Base-by-base conservation (phyloP, 2,797 vertebrate genomes). In the Microtus californicus region DNA sequence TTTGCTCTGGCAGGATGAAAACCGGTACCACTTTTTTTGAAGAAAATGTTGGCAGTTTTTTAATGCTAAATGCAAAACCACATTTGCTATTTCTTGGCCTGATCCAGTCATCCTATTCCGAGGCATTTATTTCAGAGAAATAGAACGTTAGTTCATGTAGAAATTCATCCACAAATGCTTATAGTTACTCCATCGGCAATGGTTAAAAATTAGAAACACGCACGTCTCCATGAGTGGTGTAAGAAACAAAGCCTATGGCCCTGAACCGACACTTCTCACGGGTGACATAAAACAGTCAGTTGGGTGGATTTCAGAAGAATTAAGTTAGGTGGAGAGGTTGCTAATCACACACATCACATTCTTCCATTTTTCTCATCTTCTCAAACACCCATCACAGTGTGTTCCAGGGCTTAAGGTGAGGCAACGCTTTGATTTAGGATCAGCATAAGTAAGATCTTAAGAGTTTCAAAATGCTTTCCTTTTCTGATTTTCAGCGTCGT, bases 61-160 rank as follows among this genome's bases (percentile, higher is more conserved):
- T 78, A 65, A 61, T 74, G 81, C 87, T 73, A 87, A 87, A 40
- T 87, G 37, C 8, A 78, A 93, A 91, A 83, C 65, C 11, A 29
- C 19, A n/a, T 54, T 91, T 89, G 56, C 11, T 48, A 59, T 10
- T 87, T 43, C 17, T 78, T 31, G 48, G 56, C 27, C 54, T 65
- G 56, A 59, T 21, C 29, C 27, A 96, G 31, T 17, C 51, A 29
- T 74, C 29, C 43, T 45, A 34, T 31, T 43, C 51, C 29, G 74
- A 48, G 31, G 12, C 71, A 89, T 86, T 67, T 43, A 71, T 40
- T 48, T 45, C 34, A 81, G 51, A 92, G 59, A 71, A 85, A 95
- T 1, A 83, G 91, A 90, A 93, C 6, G 37, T 76, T 85, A 3
- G 4, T 54, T 83, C 8, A 77, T 7, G 29, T 5, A 76, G n/a